phyloP scores from a whole-genome alignment of 1,140 invertebrate genomes.

The Formica selysi region DNA sequence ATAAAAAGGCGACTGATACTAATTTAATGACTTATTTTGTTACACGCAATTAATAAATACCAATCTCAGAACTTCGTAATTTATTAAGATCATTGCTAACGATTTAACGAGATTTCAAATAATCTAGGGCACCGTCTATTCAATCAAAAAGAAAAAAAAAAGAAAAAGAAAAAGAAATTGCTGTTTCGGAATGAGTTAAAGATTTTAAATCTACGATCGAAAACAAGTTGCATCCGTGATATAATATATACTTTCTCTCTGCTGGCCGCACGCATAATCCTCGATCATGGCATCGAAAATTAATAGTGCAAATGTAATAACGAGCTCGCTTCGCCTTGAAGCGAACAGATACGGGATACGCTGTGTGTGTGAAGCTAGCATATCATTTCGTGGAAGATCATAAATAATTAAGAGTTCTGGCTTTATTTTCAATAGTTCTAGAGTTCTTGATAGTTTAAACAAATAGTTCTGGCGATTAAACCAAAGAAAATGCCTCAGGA shows the following conservation, averaged over 20 bases:
- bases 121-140: not conserved
- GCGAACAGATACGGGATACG: constrained; percentile 21
- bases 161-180: constrained; percentile 2
- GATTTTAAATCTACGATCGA: constrained; percentile 53
- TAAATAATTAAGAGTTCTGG: too few species aligned
- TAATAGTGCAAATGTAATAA: constrained; percentile 57
- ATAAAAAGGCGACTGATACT: not conserved
- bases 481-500: too few species aligned
- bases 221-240: not conserved
- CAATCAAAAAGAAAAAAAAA: too few species aligned
- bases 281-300: not conserved
- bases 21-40: constrained; percentile 10
- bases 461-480: too few species aligned
- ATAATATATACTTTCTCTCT: constrained; percentile 2
- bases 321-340: constrained; percentile 9
- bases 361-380: too few species aligned
- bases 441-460: too few species aligned
- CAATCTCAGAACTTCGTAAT: not conserved
- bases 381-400: too few species aligned
- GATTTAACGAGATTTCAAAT: constrained; percentile 27
- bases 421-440: too few species aligned
- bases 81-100: constrained; percentile 12
- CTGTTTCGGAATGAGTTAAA: not conserved
- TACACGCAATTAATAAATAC: not conserved
- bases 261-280: not conserved